Conservation (phyloP, 1,140 invertebrate species). For the Drosophila nigromelanica region DNA sequence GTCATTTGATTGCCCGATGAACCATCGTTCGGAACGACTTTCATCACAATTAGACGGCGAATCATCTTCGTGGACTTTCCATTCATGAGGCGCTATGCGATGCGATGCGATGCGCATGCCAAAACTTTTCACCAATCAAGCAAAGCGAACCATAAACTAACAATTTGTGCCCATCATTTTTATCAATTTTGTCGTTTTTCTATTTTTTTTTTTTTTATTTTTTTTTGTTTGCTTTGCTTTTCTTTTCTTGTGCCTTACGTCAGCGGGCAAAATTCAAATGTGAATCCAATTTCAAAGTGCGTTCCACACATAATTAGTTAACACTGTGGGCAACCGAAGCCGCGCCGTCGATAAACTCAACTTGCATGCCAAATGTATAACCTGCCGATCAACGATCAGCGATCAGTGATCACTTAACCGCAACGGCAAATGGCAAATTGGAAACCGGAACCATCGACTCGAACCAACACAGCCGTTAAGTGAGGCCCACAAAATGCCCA, state of each 20-base stretch:
- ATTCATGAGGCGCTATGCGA: conserved; percentile 21
- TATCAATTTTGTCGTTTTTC: conserved; percentile 5
- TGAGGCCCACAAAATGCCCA: conserved; percentile 19
- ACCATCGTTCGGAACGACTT: conserved; percentile 25
- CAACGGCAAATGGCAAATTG: conserved; percentile 28
- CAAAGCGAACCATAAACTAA: conserved; percentile 13
- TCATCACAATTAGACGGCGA: conserved; percentile 34
- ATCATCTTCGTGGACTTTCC: conserved; percentile 43
- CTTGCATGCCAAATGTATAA: conserved; percentile 51
- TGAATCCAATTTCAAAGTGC: conserved; percentile 17
- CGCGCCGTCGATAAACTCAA: neutral
- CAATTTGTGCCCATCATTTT: conserved; percentile 39
- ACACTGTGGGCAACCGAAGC: conserved; percentile 21
- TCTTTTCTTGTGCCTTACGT: conserved; percentile 35
- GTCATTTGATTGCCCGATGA: conserved; percentile 17
- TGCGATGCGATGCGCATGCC: conserved; percentile 42
- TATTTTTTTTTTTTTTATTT: conserved; percentile 6
- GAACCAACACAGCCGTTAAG: conserved; percentile 5
- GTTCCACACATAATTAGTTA: conserved; percentile 41
- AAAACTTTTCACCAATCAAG: conserved; percentile 48
- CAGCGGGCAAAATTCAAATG: conserved; percentile 15
- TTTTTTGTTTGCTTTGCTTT: neutral
- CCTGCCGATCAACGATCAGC: conserved; percentile 12
- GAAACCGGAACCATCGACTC: conserved; percentile 46
- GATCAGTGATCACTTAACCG: conserved; percentile 40